A percentile compares a stretch with the other conserved stretches of the same genome.
phyloP scores from a whole-genome alignment of 1,140 invertebrate species.

The Scaptomyza pallida region DNA sequence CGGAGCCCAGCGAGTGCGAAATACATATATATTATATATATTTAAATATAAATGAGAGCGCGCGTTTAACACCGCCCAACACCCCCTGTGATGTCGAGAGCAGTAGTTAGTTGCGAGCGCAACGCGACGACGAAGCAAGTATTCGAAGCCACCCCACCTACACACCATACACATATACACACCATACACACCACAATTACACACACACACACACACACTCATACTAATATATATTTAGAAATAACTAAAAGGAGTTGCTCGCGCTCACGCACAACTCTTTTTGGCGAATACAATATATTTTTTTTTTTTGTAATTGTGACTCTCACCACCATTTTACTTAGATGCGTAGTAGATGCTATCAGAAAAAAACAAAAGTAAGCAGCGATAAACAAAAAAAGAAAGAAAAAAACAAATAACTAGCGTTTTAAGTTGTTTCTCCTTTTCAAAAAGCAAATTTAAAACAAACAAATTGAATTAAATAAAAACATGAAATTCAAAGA shows the following conservation, averaged over 20 bases:
- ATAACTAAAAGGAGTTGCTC: constrained; percentile 56
- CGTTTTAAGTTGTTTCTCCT: constrained; percentile 80
- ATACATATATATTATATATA: constrained; percentile 1
- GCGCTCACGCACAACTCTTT: constrained; percentile 8
- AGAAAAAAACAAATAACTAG: constrained; percentile 60
- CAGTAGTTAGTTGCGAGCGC: constrained; percentile 74
- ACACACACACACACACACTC: constrained; percentile 47
- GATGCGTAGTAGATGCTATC: constrained; percentile 77
- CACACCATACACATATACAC: constrained; percentile 52
- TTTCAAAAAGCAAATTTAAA: constrained; percentile 51
- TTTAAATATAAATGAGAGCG: constrained; percentile 8
- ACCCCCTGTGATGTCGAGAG: constrained; percentile 66
- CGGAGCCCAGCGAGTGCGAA: constrained; percentile 30
- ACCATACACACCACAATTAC: constrained; percentile 17
- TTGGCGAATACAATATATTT: constrained; percentile 22
- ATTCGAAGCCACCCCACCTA: constrained; percentile 82
- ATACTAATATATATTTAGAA: constrained; percentile 34
- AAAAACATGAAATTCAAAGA: constrained; percentile 81
- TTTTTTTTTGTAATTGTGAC: constrained; percentile 71
- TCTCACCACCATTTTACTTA: constrained; percentile 82
- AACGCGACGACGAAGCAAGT: constrained; percentile 78
- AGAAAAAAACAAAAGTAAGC: constrained; percentile 17
- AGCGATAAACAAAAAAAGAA: constrained; percentile 20
- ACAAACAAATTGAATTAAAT: constrained; percentile 24
- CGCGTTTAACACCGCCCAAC: constrained; percentile 50